A percentile compares a stretch with the other conserved stretches of the same genome.
These are phyloP conservation scores for Rhamphomyia laevipes DNA, from an alignment of 2,888 invertebrate genomes.

Conservation along the genomic window DNA sequence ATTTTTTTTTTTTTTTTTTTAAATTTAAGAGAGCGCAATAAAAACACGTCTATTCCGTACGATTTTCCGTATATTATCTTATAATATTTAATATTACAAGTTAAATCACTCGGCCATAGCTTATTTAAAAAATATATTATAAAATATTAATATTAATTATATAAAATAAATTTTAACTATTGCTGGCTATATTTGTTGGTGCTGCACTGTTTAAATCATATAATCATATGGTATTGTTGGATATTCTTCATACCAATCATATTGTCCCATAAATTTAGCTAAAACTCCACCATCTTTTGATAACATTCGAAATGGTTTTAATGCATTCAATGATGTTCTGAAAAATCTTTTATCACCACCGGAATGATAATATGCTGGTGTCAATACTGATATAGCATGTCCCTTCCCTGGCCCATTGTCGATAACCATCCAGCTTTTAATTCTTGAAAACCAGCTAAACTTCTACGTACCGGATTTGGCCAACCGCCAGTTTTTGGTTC, in stretches of 20 bases:
- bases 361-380: slow-evolving; percentile 79
- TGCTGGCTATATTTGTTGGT: slow-evolving; percentile 53
- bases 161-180: no score
- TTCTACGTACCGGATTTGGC: slow-evolving; percentile 77
- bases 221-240: slow-evolving; percentile 91
- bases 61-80: no score
- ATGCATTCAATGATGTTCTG: slow-evolving; percentile 66
- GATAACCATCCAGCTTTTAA: slow-evolving; percentile 89
- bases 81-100: no score
- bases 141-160: no score
- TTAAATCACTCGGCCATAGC: no score
- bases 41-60: no score
- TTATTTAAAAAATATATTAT: no score
- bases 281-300: slow-evolving; percentile 71
- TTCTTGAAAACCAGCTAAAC: slow-evolving; percentile 60
- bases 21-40: no score
- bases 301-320: slow-evolving; percentile 63
- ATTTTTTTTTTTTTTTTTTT: no score
- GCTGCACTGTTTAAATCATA: slow-evolving; percentile 85
- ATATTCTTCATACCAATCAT: slow-evolving; percentile 96
- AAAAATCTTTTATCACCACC: slow-evolving; percentile 64
- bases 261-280: slow-evolving; percentile 73
- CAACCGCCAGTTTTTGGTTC: slow-evolving; percentile 80
- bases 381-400: slow-evolving; percentile 88
- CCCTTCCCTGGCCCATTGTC: slow-evolving; percentile 99